Percentiles rank a stretch among this genome's conserved stretches.
These are phyloP conservation scores for Teleopsis dalmanni DNA, from an alignment of 1,140 invertebrate genomes.

Conservation along the genomic window DNA sequence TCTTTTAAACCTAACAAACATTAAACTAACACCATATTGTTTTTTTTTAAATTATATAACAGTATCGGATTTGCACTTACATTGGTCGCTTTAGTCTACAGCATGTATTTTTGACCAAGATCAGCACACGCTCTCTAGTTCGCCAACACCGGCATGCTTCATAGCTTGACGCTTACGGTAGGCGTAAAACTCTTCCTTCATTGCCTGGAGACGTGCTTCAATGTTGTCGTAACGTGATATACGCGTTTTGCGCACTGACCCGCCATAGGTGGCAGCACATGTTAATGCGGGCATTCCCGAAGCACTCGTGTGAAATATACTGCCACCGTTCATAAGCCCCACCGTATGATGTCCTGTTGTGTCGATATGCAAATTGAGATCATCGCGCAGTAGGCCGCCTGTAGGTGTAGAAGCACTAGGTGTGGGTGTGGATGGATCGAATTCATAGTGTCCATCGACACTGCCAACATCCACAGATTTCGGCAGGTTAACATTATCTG, in stretches of 20 bases:
- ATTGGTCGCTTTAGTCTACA: background rate
- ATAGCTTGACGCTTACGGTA: constrained; percentile 78
- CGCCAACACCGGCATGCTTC: constrained; percentile 53
- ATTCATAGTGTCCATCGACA: constrained; percentile 93
- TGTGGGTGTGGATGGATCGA: constrained; percentile 71
- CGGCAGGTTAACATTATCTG: constrained; percentile 46
- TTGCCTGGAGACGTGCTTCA: constrained; percentile 82
- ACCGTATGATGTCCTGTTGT: constrained; percentile 25
- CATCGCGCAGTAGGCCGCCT: constrained; percentile 48
- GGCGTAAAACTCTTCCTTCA: constrained; percentile 92
- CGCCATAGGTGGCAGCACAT: constrained; percentile 34
- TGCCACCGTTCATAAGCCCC: constrained; percentile 28
- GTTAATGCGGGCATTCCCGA: constrained; percentile 13
- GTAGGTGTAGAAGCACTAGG: constrained; percentile 56
- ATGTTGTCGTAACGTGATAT: constrained; percentile 65
- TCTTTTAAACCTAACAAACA: too few relatives aligned
- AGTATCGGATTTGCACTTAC: too few relatives aligned
- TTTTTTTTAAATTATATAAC: too few relatives aligned
- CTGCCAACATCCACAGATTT: constrained; percentile 69
- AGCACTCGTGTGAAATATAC: constrained; percentile 45
- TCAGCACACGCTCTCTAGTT: constrained; percentile 69
- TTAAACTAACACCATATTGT: too few relatives aligned
- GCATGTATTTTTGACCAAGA: background rate
- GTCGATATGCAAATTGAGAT: constrained; percentile 39
- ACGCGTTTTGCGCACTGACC: constrained; percentile 16